Conservation (phyloP, 2,113 vertebrate genomes). For the Thermophis baileyi region DNA sequence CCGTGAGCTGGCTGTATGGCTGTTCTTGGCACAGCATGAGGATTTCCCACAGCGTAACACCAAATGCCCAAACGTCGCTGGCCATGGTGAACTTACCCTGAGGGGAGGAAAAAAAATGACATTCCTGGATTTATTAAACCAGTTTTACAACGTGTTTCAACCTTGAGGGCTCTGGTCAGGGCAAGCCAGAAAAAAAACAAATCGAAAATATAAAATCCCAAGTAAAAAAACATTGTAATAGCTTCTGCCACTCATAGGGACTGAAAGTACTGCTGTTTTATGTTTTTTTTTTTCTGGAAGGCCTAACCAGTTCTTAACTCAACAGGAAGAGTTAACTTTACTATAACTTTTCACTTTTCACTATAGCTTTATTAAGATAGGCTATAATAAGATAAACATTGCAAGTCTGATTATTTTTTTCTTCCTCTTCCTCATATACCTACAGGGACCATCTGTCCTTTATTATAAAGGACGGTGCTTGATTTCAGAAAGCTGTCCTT, state of each 20-base stretch:
- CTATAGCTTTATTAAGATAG: neutral
- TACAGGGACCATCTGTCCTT: neutral
- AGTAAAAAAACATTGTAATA: neutral
- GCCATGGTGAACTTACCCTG: conserved; percentile 93
- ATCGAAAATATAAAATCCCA: neutral
- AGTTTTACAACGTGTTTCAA: neutral
- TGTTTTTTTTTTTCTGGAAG: neutral
- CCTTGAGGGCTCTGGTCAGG: neutral
- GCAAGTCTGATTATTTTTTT: neutral
- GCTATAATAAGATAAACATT: neutral
- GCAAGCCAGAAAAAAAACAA: neutral
- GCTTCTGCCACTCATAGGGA: neutral
- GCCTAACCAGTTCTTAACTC: too few relatives aligned
- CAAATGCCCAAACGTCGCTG: conserved; percentile 92
- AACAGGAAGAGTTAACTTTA: too few relatives aligned
- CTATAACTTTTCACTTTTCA: too few relatives aligned
- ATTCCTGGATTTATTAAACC: neutral
- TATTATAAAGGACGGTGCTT: neutral
- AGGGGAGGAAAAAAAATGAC: neutral
- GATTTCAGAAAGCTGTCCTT: neutral
- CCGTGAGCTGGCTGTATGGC: conserved; percentile 86
- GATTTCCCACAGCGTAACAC: conserved; percentile 93
- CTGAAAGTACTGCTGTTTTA: neutral
- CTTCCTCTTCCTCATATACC: neutral
- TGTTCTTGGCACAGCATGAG: conserved; percentile 89